These are phyloP conservation scores for Tinea semifulvella DNA, from an alignment of 2,888 invertebrate species.

Conservation along the genomic window DNA sequence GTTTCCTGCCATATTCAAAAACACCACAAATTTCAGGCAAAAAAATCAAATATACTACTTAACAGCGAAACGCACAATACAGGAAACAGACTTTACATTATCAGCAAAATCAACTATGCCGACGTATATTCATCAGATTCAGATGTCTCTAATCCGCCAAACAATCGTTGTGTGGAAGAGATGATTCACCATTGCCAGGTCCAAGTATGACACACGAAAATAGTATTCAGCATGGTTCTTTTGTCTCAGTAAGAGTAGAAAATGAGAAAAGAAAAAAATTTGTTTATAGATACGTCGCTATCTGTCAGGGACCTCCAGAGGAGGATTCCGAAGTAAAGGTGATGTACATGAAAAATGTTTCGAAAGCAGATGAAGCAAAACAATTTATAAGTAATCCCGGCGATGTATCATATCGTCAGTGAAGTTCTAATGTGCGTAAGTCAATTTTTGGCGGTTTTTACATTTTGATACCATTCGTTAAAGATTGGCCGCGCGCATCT, in stretches of 20 bases:
- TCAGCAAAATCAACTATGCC: slow-evolving; percentile 11
- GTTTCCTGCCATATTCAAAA: slow-evolving; percentile 13
- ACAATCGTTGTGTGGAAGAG: background rate
- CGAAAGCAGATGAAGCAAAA: background rate
- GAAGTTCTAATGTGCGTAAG: slow-evolving; percentile 9
- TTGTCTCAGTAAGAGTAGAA: background rate
- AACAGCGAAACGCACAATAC: slow-evolving; percentile 12
- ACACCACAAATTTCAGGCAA: slow-evolving; percentile 15
- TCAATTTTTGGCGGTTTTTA: slow-evolving; percentile 3
- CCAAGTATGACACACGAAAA: background rate
- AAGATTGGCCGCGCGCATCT: slow-evolving; percentile 3
- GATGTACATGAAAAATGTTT: background rate
- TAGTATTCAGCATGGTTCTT: background rate
- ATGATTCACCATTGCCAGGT: background rate
- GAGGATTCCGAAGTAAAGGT: background rate
- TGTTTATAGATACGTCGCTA: background rate
- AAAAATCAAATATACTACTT: background rate
- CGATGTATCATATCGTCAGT: slow-evolving; percentile 2
- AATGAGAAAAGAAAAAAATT: background rate
- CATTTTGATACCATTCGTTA: slow-evolving; percentile 5
- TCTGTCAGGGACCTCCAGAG: background rate
- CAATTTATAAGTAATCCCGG: background rate
- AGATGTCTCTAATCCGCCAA: background rate
- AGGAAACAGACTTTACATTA: slow-evolving; percentile 2
- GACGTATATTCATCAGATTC: slow-evolving; percentile 11